Percentiles rank a stretch among this genome's conserved stretches.
phyloP scores from a whole-genome alignment of 23 tunicate species.

The Trididemnum nubilum region DNA sequence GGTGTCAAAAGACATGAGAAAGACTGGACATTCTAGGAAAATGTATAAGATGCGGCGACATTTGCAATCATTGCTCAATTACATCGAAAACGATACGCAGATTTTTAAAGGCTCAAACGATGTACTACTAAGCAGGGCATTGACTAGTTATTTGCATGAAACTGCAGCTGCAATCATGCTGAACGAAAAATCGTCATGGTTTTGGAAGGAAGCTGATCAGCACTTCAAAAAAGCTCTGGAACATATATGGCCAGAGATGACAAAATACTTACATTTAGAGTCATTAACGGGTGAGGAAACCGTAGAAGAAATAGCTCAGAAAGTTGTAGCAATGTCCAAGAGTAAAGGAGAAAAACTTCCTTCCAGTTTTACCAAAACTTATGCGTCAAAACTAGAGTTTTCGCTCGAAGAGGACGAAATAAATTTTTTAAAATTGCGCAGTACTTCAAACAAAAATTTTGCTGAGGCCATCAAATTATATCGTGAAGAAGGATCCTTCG shows the following conservation, averaged over 20 bases:
- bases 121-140: background rate
- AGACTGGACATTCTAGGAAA: background rate
- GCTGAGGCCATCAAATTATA: background rate
- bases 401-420: constrained; percentile 19
- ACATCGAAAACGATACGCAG: background rate
- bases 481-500: background rate
- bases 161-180: constrained; percentile 39
- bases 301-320: constrained; percentile 22
- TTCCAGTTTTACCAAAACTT: constrained; percentile 19
- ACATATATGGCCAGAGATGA: constrained; percentile 14
- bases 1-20: constrained; percentile 52
- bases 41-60: constrained; percentile 37
- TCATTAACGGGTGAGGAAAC: background rate
- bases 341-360: constrained; percentile 14
- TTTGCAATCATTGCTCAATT: constrained; percentile 17
- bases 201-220: background rate
- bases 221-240: constrained; percentile 28
- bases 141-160: constrained; percentile 43
- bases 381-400: constrained; percentile 7
- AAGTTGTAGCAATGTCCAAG: constrained; percentile 13
- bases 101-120: background rate
- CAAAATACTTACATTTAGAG: background rate
- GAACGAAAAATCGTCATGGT: constrained; percentile 4
- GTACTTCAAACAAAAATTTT: constrained; percentile 19
- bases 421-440: constrained; percentile 31